Conservation (phyloP, 1,140 invertebrate genomes). For the Liolophura sinensis region DNA sequence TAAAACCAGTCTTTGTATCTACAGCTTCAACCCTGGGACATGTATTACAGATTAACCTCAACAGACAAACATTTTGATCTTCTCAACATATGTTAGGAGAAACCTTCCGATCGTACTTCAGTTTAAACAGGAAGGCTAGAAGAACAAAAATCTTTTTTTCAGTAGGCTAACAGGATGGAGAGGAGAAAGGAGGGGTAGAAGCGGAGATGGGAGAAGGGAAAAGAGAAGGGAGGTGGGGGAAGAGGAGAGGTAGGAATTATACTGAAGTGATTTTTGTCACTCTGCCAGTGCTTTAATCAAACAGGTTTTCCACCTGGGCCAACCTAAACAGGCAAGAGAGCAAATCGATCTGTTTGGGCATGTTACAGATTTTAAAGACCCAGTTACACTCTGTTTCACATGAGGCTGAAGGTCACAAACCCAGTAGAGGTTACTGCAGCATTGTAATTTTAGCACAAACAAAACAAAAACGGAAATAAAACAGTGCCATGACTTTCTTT, state of each 20-base stretch:
- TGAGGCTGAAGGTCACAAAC: neutral
- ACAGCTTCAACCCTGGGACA: neutral
- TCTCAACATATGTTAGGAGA: neutral
- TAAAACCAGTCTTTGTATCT: too few relatives aligned
- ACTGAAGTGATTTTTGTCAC: neutral
- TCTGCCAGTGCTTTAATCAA: neutral
- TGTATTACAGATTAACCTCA: neutral
- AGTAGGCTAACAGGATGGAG: neutral
- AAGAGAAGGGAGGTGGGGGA: neutral
- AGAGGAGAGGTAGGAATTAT: neutral
- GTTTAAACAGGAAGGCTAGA: too few relatives aligned
- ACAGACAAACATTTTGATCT: neutral
- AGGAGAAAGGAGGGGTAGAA: neutral
- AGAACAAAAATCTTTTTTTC: neutral
- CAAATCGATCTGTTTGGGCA: neutral
- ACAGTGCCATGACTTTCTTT: too few relatives aligned
- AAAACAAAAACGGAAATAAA: too few relatives aligned
- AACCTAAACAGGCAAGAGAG: too few relatives aligned
- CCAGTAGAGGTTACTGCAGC: neutral
- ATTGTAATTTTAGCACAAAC: too few relatives aligned
- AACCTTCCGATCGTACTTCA: too few relatives aligned
- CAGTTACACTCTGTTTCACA: neutral
- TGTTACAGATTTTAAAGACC: neutral
- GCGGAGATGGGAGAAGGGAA: neutral
- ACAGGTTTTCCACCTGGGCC: neutral